Base-by-base conservation (phyloP, 2,113 vertebrate species). In the Leptobrachium ailaonicum region DNA sequence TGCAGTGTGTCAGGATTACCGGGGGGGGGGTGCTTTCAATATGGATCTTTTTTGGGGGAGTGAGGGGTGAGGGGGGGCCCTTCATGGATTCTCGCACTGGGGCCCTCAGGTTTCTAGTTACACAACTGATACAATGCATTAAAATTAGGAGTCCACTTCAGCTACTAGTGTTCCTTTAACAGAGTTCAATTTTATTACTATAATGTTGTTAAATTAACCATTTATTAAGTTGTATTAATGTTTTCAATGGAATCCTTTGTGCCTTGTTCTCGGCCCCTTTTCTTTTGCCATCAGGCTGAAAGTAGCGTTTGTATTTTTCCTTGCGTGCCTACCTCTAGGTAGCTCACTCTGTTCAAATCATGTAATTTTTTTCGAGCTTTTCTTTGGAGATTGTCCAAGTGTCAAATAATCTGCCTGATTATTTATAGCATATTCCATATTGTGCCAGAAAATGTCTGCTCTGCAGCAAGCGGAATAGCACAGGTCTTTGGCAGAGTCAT, bases 381-480 rank as follows among this genome's bases (percentile, higher is more conserved):
- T 73, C 60, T 73, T 43, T 75, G 79, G 72, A 74, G 45, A 63
- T 47, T 41, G 50, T 75, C 72, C 79, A 81, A 50, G 67, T 81
- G 79, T 81, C 79, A 81, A 67, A 69, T 50, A 4, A 5, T 32
- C 79, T 81, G 79, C 43, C 53, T 41, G 41, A 6, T 62, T 50
- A 81, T 74, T 81, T 81, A 81, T 12, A 41, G 72, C 79, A n/a
- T 56, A 4, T 43, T 53, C 43, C 42, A 75, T 43, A 45, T 50
- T 41, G 53, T 62, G 79, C 79, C 79, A 75, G 41, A 41, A 74
- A 75, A 75, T 40, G 41, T 66, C 50, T 68, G 71, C 47, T 71
- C 58, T 54, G 3, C 43, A 66, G 75, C 64, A 56, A 40, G 6
- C 45, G 43, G 70, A 68, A 72, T 32, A 58, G 42, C 41, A n/a